These are phyloP conservation scores for Myotis planiceps DNA, from an alignment of 2,797 vertebrate genomes.

Conservation along the genomic window DNA sequence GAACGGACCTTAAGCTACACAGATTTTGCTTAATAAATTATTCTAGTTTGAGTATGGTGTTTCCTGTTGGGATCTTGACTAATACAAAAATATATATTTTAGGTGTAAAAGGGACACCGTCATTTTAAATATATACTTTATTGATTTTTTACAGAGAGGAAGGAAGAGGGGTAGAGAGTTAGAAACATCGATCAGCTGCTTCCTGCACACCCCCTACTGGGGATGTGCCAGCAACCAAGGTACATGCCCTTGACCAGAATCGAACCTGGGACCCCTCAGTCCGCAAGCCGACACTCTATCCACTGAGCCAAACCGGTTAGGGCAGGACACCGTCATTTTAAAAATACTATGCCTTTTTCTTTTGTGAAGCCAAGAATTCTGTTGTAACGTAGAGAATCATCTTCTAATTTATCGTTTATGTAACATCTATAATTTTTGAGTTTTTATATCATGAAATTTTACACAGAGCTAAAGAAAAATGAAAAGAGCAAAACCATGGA, in stretches of 20 bases:
- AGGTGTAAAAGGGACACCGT: not conserved
- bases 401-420: slow-evolving; percentile 37
- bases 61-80: not conserved
- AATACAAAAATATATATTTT: slow-evolving; percentile 11
- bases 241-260: too few relatives aligned
- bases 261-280: too few relatives aligned
- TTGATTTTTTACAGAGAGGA: not conserved
- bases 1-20: not conserved
- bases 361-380: slow-evolving; percentile 13
- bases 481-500: not conserved
- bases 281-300: too few relatives aligned
- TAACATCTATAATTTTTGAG: not conserved
- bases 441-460: slow-evolving; percentile 9
- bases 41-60: not conserved
- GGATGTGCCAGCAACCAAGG: too few relatives aligned
- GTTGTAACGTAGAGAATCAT: not conserved
- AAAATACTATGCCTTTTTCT: slow-evolving; percentile 6
- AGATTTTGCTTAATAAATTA: slow-evolving; percentile 32
- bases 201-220: too few relatives aligned
- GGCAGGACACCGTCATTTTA: too few relatives aligned
- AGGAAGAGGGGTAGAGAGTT: too few relatives aligned
- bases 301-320: too few relatives aligned
- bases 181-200: too few relatives aligned
- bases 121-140: not conserved
- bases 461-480: slow-evolving; percentile 25